These are phyloP conservation scores for Pollimyrus isidori DNA, from an alignment of 2,113 vertebrate genomes.

Conservation along the genomic window DNA sequence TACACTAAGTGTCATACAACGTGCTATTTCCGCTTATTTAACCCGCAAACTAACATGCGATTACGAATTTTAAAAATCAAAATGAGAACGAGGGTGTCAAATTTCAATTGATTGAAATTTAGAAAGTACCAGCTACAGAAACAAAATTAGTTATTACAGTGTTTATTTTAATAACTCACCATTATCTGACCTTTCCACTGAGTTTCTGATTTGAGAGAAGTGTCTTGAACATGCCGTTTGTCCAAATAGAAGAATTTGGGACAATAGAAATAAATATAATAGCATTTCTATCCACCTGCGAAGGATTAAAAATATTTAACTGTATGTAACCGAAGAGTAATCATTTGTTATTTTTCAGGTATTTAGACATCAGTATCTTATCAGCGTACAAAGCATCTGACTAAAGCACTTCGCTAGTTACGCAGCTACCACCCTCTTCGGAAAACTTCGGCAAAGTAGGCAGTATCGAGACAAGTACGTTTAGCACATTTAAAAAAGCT, in stretches of 20 bases:
- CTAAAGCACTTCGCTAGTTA: not conserved
- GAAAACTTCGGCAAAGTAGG: not conserved
- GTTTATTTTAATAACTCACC: constrained; percentile 56
- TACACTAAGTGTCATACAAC: not conserved
- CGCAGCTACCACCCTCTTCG: not conserved
- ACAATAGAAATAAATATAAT: constrained; percentile 54
- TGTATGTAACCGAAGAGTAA: not conserved
- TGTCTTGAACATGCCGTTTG: constrained; percentile 52
- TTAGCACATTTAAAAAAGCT: not conserved
- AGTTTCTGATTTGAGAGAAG: constrained; percentile 23
- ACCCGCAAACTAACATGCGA: not conserved
- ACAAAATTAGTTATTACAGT: not conserved
- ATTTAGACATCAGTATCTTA: not conserved
- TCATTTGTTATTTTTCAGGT: not conserved
- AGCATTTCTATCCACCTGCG: constrained; percentile 63
- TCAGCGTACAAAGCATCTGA: not conserved
- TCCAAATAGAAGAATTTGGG: constrained; percentile 52
- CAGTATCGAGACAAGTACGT: not conserved
- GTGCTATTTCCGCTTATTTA: not conserved
- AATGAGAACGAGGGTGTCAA: not conserved
- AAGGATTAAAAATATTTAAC: constrained; percentile 21
- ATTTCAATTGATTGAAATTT: no score
- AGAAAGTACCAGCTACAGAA: not conserved
- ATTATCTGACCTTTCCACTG: constrained; percentile 37
- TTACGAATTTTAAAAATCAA: not conserved